phyloP scores from a whole-genome alignment of 2,113 vertebrate genomes.

The Notarius lentiginosus region DNA sequence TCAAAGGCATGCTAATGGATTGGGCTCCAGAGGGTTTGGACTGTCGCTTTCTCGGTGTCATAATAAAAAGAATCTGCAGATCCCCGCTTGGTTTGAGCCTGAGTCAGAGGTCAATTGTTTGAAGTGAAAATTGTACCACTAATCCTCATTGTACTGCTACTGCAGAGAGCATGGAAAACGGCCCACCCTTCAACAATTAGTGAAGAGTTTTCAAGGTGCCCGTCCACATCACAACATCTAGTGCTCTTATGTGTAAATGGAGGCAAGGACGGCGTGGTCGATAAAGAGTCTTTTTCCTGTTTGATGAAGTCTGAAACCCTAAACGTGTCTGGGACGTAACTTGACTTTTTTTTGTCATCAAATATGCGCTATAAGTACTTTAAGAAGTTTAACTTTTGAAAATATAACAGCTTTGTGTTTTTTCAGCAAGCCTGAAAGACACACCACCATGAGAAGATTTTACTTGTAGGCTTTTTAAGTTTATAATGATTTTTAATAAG shows the following conservation, averaged over 20 bases:
- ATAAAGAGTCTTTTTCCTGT: not conserved
- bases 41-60: slow-evolving; percentile 47
- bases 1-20: slow-evolving; percentile 53
- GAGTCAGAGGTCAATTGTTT: slow-evolving; percentile 51
- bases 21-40: slow-evolving; percentile 44
- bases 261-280: slow-evolving; percentile 4
- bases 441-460: not conserved
- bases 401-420: not conserved
- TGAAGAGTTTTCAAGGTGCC: slow-evolving; percentile 51
- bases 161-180: slow-evolving; percentile 2
- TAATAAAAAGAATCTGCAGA: slow-evolving; percentile 51
- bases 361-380: slow-evolving; percentile 25
- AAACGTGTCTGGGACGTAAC: slow-evolving; percentile 5
- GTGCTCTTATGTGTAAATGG: slow-evolving; percentile 34
- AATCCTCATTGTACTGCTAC: slow-evolving; percentile 47
- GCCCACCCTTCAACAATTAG: slow-evolving; percentile 48
- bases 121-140: slow-evolving; percentile 49
- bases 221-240: slow-evolving; percentile 46
- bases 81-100: slow-evolving; percentile 51
- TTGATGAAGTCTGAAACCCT: slow-evolving; percentile 22
- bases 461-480: not conserved
- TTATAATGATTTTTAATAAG: slow-evolving; percentile 15
- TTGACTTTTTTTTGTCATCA: not conserved
- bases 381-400: not conserved
- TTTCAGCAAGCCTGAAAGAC: not conserved